phyloP scores from a whole-genome alignment of 2,797 vertebrate species.

The Tragopan temminckii region DNA sequence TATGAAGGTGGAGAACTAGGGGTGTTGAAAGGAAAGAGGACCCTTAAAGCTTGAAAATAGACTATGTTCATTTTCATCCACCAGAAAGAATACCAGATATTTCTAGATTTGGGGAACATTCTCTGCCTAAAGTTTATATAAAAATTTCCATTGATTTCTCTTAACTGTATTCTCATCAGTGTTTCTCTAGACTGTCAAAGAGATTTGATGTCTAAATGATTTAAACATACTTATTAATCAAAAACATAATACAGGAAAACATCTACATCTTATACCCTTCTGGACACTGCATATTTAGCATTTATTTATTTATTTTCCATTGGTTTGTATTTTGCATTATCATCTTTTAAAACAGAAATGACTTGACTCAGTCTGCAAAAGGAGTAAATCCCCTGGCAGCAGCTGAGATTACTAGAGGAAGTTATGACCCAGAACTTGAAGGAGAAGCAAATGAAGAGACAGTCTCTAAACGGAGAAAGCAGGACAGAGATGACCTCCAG shows the following conservation, averaged over 20 bases:
- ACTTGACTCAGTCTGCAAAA: neutral
- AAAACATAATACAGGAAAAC: neutral
- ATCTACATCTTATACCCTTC: neutral
- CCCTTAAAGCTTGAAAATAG: conserved; percentile 23
- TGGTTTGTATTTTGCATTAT: neutral
- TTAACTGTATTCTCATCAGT: neutral
- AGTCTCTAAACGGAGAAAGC: neutral
- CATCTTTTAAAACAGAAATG: neutral
- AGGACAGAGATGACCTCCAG: neutral
- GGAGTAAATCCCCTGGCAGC: neutral
- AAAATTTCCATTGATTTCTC: neutral
- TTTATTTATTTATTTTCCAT: neutral
- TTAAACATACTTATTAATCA: neutral
- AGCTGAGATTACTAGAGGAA: neutral
- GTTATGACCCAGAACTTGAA: neutral
- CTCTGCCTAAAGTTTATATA: neutral
- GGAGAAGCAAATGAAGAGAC: neutral
- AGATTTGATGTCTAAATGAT: neutral
- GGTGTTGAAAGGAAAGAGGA: conserved; percentile 49
- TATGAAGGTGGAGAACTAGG: neutral
- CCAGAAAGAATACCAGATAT: neutral
- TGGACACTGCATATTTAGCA: neutral
- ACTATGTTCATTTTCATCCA: neutral
- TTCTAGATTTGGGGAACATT: neutral
- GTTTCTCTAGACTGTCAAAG: neutral